Percentiles rank a stretch among this genome's conserved stretches.
Conservation (phyloP, 2,888 invertebrate species). For the Trissonchulus latispiculum region DNA sequence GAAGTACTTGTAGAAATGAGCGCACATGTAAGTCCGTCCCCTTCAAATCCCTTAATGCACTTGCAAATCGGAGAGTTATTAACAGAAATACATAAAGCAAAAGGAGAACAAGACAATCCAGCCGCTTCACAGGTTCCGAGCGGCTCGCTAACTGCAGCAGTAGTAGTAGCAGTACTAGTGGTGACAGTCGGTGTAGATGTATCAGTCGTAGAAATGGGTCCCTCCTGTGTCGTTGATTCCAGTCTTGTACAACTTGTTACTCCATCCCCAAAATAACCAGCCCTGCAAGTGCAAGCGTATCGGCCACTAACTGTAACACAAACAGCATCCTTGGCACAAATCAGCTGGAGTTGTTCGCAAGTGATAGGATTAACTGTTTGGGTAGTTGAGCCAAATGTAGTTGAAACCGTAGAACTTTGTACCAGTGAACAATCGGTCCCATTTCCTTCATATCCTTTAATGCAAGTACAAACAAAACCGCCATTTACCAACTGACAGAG, state of each 20-base stretch:
- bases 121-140: background rate
- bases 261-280: background rate
- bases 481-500: background rate
- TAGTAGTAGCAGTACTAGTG: background rate
- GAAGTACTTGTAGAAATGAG: background rate
- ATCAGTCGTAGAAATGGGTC: no score
- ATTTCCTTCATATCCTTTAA: background rate
- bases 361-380: background rate
- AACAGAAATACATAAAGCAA: background rate
- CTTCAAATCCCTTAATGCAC: background rate
- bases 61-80: no score
- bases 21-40: background rate
- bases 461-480: background rate
- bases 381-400: background rate
- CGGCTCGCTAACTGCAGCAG: background rate
- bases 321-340: background rate
- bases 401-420: background rate
- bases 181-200: background rate
- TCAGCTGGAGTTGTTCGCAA: background rate
- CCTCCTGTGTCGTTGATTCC: no score
- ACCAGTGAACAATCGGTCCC: background rate
- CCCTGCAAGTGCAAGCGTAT: background rate
- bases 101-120: background rate
- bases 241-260: background rate
- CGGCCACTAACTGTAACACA: background rate